Conservation (phyloP, 2,888 invertebrate species). For the Didymodactylos carnosus region DNA sequence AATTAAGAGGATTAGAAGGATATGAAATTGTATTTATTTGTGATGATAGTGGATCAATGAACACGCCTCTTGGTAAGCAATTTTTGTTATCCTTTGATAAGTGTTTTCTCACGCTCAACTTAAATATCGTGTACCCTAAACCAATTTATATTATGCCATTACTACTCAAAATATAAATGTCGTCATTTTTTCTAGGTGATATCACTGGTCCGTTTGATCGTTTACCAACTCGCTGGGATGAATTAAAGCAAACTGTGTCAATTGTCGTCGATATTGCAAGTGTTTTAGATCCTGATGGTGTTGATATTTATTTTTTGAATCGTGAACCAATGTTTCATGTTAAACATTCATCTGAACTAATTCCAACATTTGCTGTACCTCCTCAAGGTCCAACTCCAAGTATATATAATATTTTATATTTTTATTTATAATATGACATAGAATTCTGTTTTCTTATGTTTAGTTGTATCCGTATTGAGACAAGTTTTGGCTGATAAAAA, state of each 20-base stretch:
- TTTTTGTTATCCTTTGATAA: too few species aligned
- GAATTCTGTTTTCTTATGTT: too few species aligned
- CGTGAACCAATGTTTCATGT: neutral
- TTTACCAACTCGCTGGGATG: slow-evolving; percentile 3
- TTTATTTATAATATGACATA: too few species aligned
- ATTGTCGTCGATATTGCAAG: slow-evolving; percentile 10
- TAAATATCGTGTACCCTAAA: too few species aligned
- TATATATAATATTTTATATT: too few species aligned
- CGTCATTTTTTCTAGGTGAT: neutral
- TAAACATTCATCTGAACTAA: neutral
- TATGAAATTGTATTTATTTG: slow-evolving; percentile 12
- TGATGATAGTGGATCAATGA: slow-evolving; percentile 14
- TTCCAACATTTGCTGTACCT: neutral
- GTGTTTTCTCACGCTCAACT: too few species aligned
- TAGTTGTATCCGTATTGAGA: neutral
- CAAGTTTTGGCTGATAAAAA: neutral
- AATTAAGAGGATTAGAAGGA: slow-evolving; percentile 2
- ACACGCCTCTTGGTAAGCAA: slow-evolving; percentile 1
- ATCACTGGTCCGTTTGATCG: neutral
- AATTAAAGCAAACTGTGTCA: slow-evolving; percentile 5
- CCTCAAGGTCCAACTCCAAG: slow-evolving; percentile 9
- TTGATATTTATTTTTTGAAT: slow-evolving; percentile 13
- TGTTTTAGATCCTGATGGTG: slow-evolving; percentile 9
- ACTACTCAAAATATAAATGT: too few species aligned
- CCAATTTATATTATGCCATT: neutral